Percentiles rank a stretch among this genome's conserved stretches.
phyloP scores from a whole-genome alignment of 2,113 vertebrate genomes.

The Lethenteron reissneri region DNA sequence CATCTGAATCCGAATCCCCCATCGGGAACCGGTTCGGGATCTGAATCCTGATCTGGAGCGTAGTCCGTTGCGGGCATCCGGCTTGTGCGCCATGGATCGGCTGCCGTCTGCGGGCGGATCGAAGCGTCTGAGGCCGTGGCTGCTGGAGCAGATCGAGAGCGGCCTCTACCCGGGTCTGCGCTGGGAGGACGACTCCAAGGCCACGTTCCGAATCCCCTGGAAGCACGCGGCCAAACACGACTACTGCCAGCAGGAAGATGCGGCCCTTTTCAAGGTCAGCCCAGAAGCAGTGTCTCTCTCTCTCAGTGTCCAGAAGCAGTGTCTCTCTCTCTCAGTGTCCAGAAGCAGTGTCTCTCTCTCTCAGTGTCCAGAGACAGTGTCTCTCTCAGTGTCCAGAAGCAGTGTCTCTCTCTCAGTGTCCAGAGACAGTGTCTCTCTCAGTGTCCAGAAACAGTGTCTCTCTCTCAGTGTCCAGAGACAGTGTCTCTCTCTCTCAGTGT shows the following conservation, averaged over 20 bases:
- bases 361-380: no score
- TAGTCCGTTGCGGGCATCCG: no score
- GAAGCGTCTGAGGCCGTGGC: slow-evolving; percentile 71
- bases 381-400: background rate
- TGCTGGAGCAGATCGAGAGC: slow-evolving; percentile 82
- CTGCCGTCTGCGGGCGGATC: slow-evolving; percentile 21
- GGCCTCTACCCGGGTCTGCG: slow-evolving; percentile 49
- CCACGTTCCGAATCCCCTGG: slow-evolving; percentile 92
- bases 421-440: background rate
- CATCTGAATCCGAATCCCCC: no score
- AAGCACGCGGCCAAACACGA: slow-evolving; percentile 94
- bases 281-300: background rate
- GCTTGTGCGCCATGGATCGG: no score
- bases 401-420: no score
- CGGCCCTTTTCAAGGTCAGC: slow-evolving; percentile 81
- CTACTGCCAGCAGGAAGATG: slow-evolving; percentile 89
- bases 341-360: no score
- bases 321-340: no score
- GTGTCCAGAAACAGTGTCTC: background rate
- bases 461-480: background rate
- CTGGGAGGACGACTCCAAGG: slow-evolving; percentile 66
- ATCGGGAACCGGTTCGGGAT: no score
- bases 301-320: background rate
- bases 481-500: no score
- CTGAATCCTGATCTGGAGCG: no score